phyloP scores from a whole-genome alignment of 2,888 invertebrate genomes.

The Apodemia duryi region DNA sequence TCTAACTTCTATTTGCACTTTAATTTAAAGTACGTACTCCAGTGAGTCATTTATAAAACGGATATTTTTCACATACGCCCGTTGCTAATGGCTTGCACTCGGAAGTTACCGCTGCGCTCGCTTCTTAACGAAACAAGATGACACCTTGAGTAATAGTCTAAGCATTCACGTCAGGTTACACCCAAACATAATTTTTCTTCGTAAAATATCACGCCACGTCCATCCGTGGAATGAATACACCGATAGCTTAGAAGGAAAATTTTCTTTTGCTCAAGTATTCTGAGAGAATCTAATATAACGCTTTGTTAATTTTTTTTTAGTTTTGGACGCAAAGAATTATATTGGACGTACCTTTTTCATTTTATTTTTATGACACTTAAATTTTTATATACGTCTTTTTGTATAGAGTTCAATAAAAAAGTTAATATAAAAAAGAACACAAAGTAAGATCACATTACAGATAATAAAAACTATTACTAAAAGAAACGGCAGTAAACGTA shows the following conservation, averaged over 20 bases:
- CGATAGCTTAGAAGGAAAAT: slow-evolving; percentile 24
- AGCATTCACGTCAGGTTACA: slow-evolving; percentile 55
- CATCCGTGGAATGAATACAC: slow-evolving; percentile 44
- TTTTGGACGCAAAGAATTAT: neutral
- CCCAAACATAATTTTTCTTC: slow-evolving; percentile 59
- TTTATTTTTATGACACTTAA: neutral
- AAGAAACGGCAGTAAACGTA: too few species aligned
- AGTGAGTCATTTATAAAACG: slow-evolving; percentile 6
- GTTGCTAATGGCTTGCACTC: slow-evolving; percentile 20
- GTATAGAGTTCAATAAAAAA: too few species aligned
- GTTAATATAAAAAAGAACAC: too few species aligned
- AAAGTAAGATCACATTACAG: too few species aligned
- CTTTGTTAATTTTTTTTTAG: neutral
- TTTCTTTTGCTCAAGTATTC: slow-evolving; percentile 21
- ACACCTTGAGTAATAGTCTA: slow-evolving; percentile 68
- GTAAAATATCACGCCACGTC: slow-evolving; percentile 47
- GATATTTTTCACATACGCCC: slow-evolving; percentile 11
- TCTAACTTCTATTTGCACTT: neutral
- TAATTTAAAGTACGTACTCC: slow-evolving; percentile 3
- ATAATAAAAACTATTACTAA: too few species aligned
- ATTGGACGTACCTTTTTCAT: neutral
- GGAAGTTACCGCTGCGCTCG: slow-evolving; percentile 22
- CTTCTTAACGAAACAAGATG: slow-evolving; percentile 45
- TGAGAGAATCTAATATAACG: slow-evolving; percentile 2
- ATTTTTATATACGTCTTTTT: neutral